A percentile compares a stretch with the other conserved stretches of the same genome.
phyloP scores from a whole-genome alignment of 2,797 vertebrate species.

The Propithecus perrieri region DNA sequence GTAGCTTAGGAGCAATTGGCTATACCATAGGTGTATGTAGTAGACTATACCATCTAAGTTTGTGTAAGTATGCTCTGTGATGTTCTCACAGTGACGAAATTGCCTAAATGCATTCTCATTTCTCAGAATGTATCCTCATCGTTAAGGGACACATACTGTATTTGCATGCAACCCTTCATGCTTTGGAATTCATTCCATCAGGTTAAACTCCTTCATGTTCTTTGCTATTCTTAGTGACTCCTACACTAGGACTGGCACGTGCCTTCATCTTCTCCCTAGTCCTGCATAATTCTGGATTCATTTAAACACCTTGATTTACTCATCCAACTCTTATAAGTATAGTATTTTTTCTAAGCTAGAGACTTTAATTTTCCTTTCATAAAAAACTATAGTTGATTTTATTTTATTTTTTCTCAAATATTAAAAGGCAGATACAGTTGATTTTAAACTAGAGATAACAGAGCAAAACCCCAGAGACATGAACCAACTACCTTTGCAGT shows the following conservation, averaged over 20 bases:
- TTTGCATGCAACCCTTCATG: not conserved
- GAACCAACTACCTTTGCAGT: not conserved
- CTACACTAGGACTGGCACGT: not conserved
- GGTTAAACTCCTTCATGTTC: not conserved
- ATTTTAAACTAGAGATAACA: not conserved
- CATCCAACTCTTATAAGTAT: not conserved
- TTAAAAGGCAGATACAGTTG: not conserved
- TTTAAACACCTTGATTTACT: not conserved
- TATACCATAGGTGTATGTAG: no score
- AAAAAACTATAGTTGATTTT: not conserved
- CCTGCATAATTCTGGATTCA: not conserved
- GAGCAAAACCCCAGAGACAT: not conserved
- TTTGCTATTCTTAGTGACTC: not conserved
- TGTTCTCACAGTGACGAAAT: no score
- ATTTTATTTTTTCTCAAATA: no score
- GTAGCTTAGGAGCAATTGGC: no score
- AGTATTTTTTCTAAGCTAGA: conserved; percentile 28
- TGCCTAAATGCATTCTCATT: no score
- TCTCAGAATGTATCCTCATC: no score
- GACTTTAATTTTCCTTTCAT: not conserved
- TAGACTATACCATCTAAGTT: no score
- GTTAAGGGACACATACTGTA: no score
- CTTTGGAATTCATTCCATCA: not conserved
- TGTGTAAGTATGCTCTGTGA: no score
- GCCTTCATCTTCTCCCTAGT: not conserved